phyloP scores from a whole-genome alignment of 2,113 vertebrate genomes.

The Rhombomys opimus region DNA sequence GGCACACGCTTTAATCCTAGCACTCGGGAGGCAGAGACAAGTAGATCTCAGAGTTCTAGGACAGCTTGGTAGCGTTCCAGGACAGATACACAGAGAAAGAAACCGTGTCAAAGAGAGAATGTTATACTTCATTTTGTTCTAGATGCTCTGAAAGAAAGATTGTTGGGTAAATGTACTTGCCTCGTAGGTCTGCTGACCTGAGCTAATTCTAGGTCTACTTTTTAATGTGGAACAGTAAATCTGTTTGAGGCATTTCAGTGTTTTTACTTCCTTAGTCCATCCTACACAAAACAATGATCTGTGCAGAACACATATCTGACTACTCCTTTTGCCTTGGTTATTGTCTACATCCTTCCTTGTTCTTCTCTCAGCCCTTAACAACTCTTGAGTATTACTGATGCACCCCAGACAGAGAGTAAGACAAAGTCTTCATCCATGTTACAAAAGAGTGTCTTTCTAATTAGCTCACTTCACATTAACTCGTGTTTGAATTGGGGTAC shows the following conservation, averaged over 20 bases:
- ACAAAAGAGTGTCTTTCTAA: neutral
- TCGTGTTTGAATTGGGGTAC: neutral
- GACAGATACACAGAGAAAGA: neutral
- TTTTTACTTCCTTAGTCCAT: neutral
- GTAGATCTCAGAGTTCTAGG: neutral
- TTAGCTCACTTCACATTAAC: neutral
- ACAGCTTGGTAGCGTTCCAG: neutral
- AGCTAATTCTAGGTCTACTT: slow-evolving; percentile 25
- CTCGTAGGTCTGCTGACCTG: neutral
- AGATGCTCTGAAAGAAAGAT: neutral
- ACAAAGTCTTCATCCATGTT: neutral
- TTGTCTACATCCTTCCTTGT: slow-evolving; percentile 15
- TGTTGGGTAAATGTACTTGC: neutral
- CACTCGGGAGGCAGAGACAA: neutral
- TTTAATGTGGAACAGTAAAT: slow-evolving; percentile 11
- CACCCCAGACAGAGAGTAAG: neutral
- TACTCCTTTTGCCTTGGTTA: neutral
- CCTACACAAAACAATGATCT: neutral
- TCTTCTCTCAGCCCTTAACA: neutral
- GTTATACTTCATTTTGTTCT: neutral
- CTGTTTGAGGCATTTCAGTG: neutral
- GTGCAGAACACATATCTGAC: neutral
- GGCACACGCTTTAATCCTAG: neutral
- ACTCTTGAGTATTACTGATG: neutral
- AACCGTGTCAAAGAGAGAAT: neutral